phyloP scores from a whole-genome alignment of 2,888 invertebrate genomes.

The Heterodera filipjevi region DNA sequence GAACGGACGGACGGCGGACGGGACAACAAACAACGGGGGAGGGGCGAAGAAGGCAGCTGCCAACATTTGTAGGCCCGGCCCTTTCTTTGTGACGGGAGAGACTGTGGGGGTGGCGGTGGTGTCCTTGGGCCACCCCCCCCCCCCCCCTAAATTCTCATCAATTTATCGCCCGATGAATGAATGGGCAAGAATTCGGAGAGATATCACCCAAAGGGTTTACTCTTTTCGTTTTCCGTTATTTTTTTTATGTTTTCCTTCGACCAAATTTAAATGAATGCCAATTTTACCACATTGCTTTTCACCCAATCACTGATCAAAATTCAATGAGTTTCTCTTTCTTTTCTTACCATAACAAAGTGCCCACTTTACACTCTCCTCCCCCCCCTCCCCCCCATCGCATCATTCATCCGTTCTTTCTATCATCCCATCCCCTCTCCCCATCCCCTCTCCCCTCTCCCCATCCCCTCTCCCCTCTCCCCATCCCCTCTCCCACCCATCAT shows the following conservation, averaged over 20 bases:
- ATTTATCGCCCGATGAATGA: neutral
- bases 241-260: neutral
- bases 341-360: neutral
- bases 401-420: no score
- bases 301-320: no score
- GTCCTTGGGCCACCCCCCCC: slow-evolving; percentile 4
- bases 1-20: neutral
- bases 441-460: no score
- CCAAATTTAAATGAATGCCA: neutral
- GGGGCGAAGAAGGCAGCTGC: neutral
- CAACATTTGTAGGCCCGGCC: slow-evolving; percentile 4
- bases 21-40: neutral
- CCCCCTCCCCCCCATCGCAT: no score
- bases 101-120: neutral
- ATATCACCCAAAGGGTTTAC: neutral
- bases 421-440: no score
- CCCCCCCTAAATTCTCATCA: neutral
- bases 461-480: neutral
- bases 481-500: neutral
- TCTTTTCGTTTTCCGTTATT: neutral
- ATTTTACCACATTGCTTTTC: no score
- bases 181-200: neutral
- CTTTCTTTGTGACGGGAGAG: neutral
- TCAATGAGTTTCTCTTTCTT: no score
- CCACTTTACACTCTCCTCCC: neutral